Percentiles rank a stretch among this genome's conserved stretches.
Conservation (phyloP, 2,113 vertebrate genomes). For the Rhizomys pruinosus region DNA sequence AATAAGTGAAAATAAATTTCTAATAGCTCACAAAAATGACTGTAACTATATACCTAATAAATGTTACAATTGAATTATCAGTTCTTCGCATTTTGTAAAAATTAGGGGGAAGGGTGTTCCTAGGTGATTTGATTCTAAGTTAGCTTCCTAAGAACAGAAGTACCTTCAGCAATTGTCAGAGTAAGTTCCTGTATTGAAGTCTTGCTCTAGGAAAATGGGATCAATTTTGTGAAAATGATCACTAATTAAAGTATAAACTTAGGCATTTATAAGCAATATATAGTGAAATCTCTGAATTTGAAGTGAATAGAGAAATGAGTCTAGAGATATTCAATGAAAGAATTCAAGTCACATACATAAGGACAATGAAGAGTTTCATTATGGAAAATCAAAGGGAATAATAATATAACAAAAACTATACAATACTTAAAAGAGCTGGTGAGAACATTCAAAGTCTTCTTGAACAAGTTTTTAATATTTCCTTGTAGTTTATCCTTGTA, state of each 20-base stretch:
- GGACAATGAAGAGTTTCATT: slow-evolving; percentile 1
- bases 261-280: neutral
- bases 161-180: neutral
- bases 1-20: neutral
- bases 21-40: neutral
- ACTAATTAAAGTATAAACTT: neutral
- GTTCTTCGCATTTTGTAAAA: neutral
- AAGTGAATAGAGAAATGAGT: neutral
- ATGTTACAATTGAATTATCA: neutral
- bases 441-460: neutral
- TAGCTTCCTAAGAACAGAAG: neutral
- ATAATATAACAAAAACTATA: neutral
- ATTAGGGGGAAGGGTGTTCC: neutral
- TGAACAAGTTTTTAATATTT: neutral
- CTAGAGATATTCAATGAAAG: neutral
- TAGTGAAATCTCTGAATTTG: neutral
- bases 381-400: neutral
- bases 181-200: neutral
- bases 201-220: too few relatives aligned
- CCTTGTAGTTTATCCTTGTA: neutral
- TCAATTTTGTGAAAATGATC: neutral
- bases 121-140: neutral
- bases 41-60: neutral
- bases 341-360: neutral
- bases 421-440: neutral